Conservation (phyloP, 2,888 invertebrate genomes). For the Dolichopus griseipennis region DNA sequence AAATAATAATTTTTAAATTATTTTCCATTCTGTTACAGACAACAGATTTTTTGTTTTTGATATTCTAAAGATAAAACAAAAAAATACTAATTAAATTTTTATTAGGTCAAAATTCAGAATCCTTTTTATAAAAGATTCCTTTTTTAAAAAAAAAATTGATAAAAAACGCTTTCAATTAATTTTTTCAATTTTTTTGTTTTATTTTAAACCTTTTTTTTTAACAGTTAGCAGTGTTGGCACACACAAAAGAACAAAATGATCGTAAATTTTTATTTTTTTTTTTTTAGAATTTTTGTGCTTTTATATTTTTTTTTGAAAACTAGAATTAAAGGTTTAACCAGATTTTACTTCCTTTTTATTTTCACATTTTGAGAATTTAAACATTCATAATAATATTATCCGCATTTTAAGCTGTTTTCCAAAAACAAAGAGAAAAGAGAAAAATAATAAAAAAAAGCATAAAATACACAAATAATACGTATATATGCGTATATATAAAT, state of each 20-base stretch:
- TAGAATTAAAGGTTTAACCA: neutral
- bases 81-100: constrained; percentile 1
- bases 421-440: neutral
- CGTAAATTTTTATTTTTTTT: neutral
- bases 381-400: neutral
- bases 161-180: no score
- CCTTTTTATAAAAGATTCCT: no score
- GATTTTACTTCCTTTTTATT: no score
- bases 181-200: constrained; percentile 1
- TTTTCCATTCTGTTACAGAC: no score
- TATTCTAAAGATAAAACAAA: neutral
- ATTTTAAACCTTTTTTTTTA: neutral
- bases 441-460: neutral
- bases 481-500: neutral
- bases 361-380: no score
- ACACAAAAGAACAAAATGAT: neutral
- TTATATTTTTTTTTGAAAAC: neutral
- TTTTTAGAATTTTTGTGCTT: neutral
- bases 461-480: neutral
- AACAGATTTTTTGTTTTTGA: neutral
- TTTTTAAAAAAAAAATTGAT: neutral
- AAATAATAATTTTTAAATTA: no score
- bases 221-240: neutral
- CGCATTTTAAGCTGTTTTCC: neutral
- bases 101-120: neutral